Conservation (phyloP, 2,113 vertebrate genomes). For the Erythrocercus mccallii region DNA sequence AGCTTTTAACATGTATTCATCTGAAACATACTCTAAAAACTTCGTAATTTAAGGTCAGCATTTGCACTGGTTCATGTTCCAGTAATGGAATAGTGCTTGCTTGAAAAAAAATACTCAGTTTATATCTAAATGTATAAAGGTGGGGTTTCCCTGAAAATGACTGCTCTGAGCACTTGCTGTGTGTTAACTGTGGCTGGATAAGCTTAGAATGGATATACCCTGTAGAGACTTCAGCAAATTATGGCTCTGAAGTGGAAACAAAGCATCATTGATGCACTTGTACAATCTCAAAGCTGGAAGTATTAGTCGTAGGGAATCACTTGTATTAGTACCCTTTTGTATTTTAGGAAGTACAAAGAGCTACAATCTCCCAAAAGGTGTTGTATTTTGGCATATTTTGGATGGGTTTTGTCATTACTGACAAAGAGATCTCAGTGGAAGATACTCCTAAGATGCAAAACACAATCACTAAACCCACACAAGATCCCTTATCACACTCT, state of each 20-base stretch:
- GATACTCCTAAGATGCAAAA: slow-evolving; percentile 43
- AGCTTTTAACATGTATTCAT: not conserved
- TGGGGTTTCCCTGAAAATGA: not conserved
- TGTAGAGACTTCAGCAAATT: not conserved
- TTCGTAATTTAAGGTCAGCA: not conserved
- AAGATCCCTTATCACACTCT: slow-evolving; percentile 38
- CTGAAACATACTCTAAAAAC: slow-evolving; percentile 9
- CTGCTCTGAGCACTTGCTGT: not conserved
- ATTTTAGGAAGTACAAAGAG: not conserved
- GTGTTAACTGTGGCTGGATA: not conserved
- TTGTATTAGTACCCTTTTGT: not conserved
- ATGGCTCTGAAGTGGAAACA: not conserved
- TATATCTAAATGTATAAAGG: not conserved
- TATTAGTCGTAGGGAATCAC: not conserved
- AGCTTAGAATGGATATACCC: not conserved
- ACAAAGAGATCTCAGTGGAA: slow-evolving; percentile 36
- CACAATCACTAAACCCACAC: slow-evolving; percentile 29
- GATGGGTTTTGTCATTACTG: slow-evolving; percentile 47
- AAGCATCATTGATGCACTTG: not conserved
- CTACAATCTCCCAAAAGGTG: slow-evolving; percentile 19
- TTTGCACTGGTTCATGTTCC: not conserved
- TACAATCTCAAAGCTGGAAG: not conserved
- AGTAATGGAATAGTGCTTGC: not conserved
- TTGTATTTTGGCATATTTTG: not conserved
- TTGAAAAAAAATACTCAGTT: not conserved